phyloP scores from a whole-genome alignment of 1,140 invertebrate species.

The Venturia canescens region DNA sequence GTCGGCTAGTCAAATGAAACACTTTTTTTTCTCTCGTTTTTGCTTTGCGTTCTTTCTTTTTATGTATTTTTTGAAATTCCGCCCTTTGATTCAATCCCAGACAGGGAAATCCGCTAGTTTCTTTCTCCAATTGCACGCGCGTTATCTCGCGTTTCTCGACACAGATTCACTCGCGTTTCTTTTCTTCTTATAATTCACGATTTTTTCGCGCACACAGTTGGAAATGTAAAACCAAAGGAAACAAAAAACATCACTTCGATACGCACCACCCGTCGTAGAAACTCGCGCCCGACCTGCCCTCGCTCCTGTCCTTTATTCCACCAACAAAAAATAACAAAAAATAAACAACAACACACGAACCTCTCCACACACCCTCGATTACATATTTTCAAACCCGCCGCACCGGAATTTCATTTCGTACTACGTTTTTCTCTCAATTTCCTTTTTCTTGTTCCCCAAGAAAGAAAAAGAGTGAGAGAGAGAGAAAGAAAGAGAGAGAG shows the following conservation, averaged over 20 bases:
- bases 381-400: neutral
- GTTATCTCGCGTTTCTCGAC: no score
- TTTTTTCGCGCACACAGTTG: neutral
- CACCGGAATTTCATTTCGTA: neutral
- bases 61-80: conserved; percentile 38
- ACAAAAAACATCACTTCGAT: neutral
- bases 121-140: no score
- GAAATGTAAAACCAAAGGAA: neutral
- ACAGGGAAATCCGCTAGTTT: no score
- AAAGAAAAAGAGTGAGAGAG: no score
- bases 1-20: conserved; percentile 61
- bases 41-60: neutral
- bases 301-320: conserved; percentile 39
- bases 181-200: neutral
- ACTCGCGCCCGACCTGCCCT: conserved; percentile 59
- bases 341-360: neutral
- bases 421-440: conserved; percentile 10
- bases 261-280: conserved; percentile 54
- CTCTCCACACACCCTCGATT: conserved; percentile 5
- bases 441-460: conserved; percentile 35
- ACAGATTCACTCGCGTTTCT: neutral
- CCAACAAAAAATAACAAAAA: conserved; percentile 10
- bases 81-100: conserved; percentile 34
- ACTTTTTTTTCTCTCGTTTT: conserved; percentile 47
- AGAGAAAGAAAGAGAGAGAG: conserved; percentile 52